Evolutionary conservation across 2,888 invertebrate species (phyloP).

Genomic region (Belgica antarctica): DNA sequence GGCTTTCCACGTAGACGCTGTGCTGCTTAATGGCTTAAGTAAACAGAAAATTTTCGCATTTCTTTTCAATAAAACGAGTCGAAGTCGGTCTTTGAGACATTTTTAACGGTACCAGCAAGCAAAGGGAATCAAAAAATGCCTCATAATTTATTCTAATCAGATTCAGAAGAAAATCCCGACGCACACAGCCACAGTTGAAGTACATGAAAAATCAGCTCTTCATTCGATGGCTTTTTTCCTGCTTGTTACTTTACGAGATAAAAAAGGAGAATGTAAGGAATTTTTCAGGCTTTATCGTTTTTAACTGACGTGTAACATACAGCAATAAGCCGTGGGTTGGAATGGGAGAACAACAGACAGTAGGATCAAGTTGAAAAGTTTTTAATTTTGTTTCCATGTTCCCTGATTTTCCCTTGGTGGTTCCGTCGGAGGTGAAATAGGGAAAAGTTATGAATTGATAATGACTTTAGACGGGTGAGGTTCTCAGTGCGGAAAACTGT

Average conservation of each 20-base stretch:
- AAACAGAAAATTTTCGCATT: not conserved
- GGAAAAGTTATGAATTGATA: conserved; percentile 17
- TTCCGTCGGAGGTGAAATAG: not conserved
- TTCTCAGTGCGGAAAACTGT: not conserved
- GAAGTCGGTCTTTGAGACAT: not conserved
- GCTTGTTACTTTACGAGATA: not conserved
- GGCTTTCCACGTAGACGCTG: not conserved
- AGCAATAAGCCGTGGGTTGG: not conserved
- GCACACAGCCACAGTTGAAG: not conserved
- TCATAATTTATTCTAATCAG: conserved; percentile 33
- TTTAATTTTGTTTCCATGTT: conserved; percentile 19
- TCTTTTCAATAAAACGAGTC: not conserved
- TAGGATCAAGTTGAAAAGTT: not conserved
- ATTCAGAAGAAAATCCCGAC: not conserved
- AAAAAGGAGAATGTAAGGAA: not conserved
- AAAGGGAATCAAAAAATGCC: not conserved
- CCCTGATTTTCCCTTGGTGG: not conserved
- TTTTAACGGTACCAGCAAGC: not conserved
- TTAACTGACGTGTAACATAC: conserved; percentile 25
- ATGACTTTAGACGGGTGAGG: not conserved
- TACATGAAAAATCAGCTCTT: too few relatives aligned
- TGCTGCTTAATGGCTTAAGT: not conserved
- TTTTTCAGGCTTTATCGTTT: conserved; percentile 21
- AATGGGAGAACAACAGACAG: not conserved
- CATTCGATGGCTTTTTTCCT: not conserved